Percentiles rank a stretch among this genome's conserved stretches.
These are phyloP conservation scores for Ctenopoma multispine DNA, from an alignment of 2,797 vertebrate genomes.

Conservation along the genomic window DNA sequence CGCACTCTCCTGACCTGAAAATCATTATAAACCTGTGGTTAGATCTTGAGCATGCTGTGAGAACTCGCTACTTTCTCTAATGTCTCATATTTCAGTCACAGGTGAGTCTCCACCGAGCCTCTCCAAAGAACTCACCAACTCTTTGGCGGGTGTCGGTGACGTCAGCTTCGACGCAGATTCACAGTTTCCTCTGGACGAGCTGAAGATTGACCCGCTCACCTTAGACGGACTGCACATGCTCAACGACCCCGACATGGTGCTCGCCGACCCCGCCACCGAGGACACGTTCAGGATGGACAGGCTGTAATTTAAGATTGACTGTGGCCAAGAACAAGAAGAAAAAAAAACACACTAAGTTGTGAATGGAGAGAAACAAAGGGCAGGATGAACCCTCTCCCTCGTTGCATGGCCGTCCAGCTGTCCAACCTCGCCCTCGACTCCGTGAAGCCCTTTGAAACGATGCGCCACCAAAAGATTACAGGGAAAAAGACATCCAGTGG, in stretches of 20 bases:
- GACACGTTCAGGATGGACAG: conserved; percentile 99
- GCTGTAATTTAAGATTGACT: conserved; percentile 83
- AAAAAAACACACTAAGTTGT: conserved; percentile 54
- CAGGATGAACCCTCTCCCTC: conserved; percentile 76
- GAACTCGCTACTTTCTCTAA: conserved; percentile 19
- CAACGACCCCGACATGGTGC: conserved; percentile 98
- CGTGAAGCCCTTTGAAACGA: conserved; percentile 71
- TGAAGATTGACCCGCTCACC: conserved; percentile 98
- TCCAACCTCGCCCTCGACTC: conserved; percentile 77
- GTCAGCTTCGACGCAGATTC: conserved; percentile 97
- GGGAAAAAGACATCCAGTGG: conserved; percentile 73
- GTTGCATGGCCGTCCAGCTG: conserved; percentile 85
- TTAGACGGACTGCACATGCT: conserved; percentile 98
- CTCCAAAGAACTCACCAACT: conserved; percentile 97
- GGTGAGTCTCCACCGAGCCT: conserved; percentile 98
- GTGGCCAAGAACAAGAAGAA: conserved; percentile 37
- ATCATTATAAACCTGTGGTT: no score
- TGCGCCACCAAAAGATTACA: conserved; percentile 67
- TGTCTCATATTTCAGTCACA: conserved; percentile 74
- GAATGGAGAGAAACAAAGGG: conserved; percentile 72
- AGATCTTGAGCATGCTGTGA: neutral
- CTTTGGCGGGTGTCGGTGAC: conserved; percentile 92
- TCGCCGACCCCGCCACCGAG: conserved; percentile 96
- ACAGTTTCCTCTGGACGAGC: conserved; percentile 97
- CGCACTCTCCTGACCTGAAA: no score